Base-by-base conservation (phyloP, 2,888 invertebrate species). In the Callinectes sapidus region DNA sequence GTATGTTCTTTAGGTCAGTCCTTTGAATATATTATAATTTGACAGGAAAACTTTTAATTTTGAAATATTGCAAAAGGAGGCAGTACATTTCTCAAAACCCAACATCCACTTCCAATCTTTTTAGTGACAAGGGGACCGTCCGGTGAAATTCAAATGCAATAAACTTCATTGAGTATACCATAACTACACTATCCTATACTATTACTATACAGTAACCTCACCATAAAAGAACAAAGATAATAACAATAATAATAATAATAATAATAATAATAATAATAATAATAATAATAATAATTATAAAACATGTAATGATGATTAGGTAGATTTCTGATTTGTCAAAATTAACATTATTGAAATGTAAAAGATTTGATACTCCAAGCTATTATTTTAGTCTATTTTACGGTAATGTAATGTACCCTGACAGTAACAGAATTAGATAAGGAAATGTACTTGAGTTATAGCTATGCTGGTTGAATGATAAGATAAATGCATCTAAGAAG, bases 71-170 rank as follows among this genome's bases (percentile, higher is more conserved):
- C 32, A 35, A 18, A 81, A 81, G 18, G 81, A 81, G 14, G 35
- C 81, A 81, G 10, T 35, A 35, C 35, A 35, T 81, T 35, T 13
- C 32, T 81, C n/a, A 81, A 35, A 81, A 14, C 18, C 35, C 32
- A 81, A 81, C 81, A 81, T 81, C 32, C 81, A 81, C 32, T 35
- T 13, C 81, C 81, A 77, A 77, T 81, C 2, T 81, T 32, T 81
- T 81, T 81, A 18, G 81, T 81, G 81, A 35, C 35, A 81, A 81
- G 81, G 81, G 35, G 81, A 81, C 81, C 81, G 81, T 81, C 81
- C 81, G 35, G 81, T 35, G 81, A 81, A 35, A 81, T 32, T 35
- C 35, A 18, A 81, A 35, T 81, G 81, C 32, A 35, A 35, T 35
- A 14, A 35, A 81, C 81, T 35, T 35, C 35, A n/a, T 35, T 81